These are phyloP conservation scores for Hylaeus volcanicus DNA, from an alignment of 1,140 invertebrate species.

Conservation along the genomic window DNA sequence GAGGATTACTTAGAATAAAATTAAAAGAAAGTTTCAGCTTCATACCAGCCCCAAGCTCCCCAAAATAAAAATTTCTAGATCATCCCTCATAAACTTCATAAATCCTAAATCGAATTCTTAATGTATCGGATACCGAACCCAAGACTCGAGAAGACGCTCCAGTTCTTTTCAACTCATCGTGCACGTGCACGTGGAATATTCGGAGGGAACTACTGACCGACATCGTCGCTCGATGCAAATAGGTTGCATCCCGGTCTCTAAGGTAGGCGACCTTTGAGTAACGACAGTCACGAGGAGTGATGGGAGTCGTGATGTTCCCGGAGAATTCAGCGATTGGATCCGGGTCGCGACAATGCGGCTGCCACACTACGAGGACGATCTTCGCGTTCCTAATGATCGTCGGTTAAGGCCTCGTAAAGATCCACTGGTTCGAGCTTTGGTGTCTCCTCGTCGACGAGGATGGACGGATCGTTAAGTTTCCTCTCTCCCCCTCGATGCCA, in stretches of 20 bases:
- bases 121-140: too few species aligned
- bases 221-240: slow-evolving; percentile 36
- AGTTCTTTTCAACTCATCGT: too few species aligned
- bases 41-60: too few species aligned
- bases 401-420: slow-evolving; percentile 50
- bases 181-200: slow-evolving; percentile 25
- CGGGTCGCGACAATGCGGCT: slow-evolving; percentile 59
- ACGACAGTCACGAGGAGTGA: slow-evolving; percentile 58
- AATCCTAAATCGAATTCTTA: too few species aligned
- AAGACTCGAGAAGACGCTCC: too few species aligned
- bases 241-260: slow-evolving; percentile 1
- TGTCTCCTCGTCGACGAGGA: background rate
- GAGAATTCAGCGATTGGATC: slow-evolving; percentile 64
- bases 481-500: background rate
- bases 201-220: slow-evolving; percentile 52
- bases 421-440: slow-evolving; percentile 16
- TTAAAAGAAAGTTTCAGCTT: too few species aligned
- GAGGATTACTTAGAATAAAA: too few species aligned
- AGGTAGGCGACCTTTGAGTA: slow-evolving; percentile 52
- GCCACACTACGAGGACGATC: slow-evolving; percentile 29
- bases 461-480: background rate
- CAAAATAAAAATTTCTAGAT: too few species aligned
- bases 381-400: slow-evolving; percentile 61
- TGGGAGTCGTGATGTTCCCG: slow-evolving; percentile 54
- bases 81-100: too few species aligned